These are phyloP conservation scores for Centropyge bicolor DNA, from an alignment of 2,797 vertebrate genomes.

Conservation along the genomic window DNA sequence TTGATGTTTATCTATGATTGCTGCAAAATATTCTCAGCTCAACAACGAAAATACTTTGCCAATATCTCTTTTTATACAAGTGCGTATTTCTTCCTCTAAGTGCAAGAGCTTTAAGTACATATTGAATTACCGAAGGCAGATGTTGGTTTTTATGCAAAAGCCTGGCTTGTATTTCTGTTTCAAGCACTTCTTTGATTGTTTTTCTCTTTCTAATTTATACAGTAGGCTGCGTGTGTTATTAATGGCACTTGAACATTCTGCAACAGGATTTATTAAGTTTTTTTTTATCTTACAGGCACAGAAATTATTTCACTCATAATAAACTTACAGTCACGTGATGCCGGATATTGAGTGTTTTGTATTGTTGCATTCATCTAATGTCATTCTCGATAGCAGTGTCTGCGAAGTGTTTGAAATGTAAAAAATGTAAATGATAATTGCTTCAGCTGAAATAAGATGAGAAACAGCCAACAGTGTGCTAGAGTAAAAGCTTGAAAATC, in stretches of 20 bases:
- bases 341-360: background rate
- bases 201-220: background rate
- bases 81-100: background rate
- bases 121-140: background rate
- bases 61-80: constrained; percentile 10
- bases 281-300: constrained; percentile 9
- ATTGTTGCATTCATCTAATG: constrained; percentile 18
- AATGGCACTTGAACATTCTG: constrained; percentile 10
- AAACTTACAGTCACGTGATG: background rate
- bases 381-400: background rate
- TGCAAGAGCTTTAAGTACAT: constrained; percentile 1
- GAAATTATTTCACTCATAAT: constrained; percentile 2
- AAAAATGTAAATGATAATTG: constrained; percentile 11
- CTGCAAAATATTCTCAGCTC: background rate
- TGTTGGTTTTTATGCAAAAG: background rate
- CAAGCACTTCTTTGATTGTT: constrained; percentile 1
- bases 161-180: constrained; percentile 10
- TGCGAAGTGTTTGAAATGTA: constrained; percentile 21
- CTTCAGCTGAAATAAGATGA: constrained; percentile 32
- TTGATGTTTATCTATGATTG: background rate
- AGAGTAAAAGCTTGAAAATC: constrained; percentile 61
- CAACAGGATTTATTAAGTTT: constrained; percentile 1
- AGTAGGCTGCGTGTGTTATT: background rate
- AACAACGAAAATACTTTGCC: background rate
- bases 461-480: constrained; percentile 13